These are phyloP conservation scores for Echinometra lucunter DNA, from an alignment of 53 echinoderm and acorn worm species.

Conservation along the genomic window DNA sequence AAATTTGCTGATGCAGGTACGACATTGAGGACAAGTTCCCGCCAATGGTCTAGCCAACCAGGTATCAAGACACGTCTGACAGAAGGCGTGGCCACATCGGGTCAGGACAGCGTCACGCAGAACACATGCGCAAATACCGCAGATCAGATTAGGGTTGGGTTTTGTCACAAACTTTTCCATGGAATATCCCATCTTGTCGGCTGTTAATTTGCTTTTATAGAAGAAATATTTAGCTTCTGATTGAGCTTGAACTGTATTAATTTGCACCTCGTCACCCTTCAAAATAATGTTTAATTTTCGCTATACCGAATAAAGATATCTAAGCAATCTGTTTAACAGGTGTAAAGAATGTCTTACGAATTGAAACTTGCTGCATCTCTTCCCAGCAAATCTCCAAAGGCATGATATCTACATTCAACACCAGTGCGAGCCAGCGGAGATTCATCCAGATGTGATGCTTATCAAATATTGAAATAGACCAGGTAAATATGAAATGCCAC, in stretches of 20 bases:
- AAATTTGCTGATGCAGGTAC: conserved; percentile 75
- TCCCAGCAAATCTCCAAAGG: neutral
- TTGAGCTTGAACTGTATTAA: too few relatives aligned
- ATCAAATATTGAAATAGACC: conserved; percentile 41
- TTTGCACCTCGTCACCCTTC: too few relatives aligned
- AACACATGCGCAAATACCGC: conserved; percentile 93
- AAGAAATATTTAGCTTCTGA: too few relatives aligned
- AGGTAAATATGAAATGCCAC: conserved; percentile 29
- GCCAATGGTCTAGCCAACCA: conserved; percentile 88
- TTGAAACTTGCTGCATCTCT: neutral
- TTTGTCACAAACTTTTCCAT: conserved; percentile 81
- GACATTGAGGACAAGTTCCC: conserved; percentile 92
- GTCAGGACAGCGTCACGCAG: conserved; percentile 87
- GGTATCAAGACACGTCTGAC: conserved; percentile 82
- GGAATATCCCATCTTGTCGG: conserved; percentile 78
- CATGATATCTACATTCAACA: neutral
- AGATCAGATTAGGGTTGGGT: conserved; percentile 85
- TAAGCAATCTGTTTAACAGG: neutral
- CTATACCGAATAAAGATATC: too few relatives aligned
- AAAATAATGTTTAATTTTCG: too few relatives aligned
- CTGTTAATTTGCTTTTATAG: neutral
- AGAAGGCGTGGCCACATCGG: conserved; percentile 91
- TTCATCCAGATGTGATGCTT: conserved; percentile 1
- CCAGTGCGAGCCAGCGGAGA: neutral
- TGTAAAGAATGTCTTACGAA: neutral